phyloP scores from a whole-genome alignment of 1,140 invertebrate species.

The Achroia grisella region DNA sequence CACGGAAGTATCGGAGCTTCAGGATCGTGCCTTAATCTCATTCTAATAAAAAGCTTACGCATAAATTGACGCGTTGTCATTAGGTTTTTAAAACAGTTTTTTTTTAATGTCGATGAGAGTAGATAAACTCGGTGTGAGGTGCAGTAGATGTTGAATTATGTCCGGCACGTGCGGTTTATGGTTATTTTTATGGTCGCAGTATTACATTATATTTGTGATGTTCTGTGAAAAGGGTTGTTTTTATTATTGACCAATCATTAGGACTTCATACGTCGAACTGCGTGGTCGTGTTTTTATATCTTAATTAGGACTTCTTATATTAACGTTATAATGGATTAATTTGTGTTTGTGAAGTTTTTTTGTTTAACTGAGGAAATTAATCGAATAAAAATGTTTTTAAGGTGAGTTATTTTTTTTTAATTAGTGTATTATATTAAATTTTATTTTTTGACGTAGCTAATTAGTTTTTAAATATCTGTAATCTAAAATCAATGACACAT shows the following conservation, averaged over 20 bases:
- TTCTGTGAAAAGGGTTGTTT: constrained; percentile 54
- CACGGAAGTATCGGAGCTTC: constrained; percentile 63
- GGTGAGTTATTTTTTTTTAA: constrained; percentile 31
- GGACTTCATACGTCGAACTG: constrained; percentile 43
- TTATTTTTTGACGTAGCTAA: too few relatives aligned
- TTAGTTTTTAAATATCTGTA: too few relatives aligned
- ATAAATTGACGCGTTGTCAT: constrained; percentile 56
- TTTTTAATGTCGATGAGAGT: constrained; percentile 26
- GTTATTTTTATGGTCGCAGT: constrained; percentile 57
- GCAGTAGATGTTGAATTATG: constrained; percentile 57
- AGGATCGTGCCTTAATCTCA: constrained; percentile 64
- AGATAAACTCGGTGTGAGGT: constrained; percentile 36
- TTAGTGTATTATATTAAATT: too few relatives aligned
- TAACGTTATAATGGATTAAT: constrained; percentile 13
- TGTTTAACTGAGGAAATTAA: constrained; percentile 17
- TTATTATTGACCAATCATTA: constrained; percentile 56
- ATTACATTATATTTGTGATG: constrained; percentile 58
- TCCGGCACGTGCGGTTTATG: constrained; percentile 56
- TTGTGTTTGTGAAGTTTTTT: constrained; percentile 30
- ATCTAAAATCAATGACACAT: too few relatives aligned
- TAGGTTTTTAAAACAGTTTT: constrained; percentile 52
- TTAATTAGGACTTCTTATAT: neutral
- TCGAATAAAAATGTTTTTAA: constrained; percentile 60
- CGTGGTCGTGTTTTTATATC: constrained; percentile 58
- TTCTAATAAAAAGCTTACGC: constrained; percentile 70